Conservation (phyloP, 2,113 vertebrate genomes). For the Coracopsis vasa region DNA sequence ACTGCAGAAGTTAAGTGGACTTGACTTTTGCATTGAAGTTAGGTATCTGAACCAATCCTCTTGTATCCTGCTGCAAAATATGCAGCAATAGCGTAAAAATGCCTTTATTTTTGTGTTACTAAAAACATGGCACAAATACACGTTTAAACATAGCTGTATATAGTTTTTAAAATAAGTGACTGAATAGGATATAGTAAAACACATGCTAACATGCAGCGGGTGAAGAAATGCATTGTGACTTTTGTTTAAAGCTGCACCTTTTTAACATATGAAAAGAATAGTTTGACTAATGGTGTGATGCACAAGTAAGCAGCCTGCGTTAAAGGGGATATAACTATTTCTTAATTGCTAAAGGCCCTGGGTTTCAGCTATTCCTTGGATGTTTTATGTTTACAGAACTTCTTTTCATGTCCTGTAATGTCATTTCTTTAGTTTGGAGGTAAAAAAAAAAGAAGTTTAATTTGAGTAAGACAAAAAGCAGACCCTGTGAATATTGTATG, state of each 20-base stretch:
- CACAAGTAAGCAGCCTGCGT: not conserved
- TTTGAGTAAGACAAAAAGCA: constrained; percentile 58
- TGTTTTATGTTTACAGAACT: constrained; percentile 60
- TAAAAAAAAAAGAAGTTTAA: not conserved
- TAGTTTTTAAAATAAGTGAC: constrained; percentile 60
- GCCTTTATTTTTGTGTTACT: constrained; percentile 62
- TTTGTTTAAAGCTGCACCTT: constrained; percentile 47
- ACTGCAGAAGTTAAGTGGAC: not conserved
- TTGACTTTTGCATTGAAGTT: constrained; percentile 4
- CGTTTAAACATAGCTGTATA: constrained; percentile 70
- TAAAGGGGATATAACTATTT: constrained; percentile 60
- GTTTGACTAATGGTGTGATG: constrained; percentile 7
- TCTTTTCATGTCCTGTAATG: constrained; percentile 23
- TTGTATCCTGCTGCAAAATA: constrained; percentile 23
- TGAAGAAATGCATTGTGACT: constrained; percentile 53
- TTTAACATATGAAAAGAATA: constrained; percentile 13
- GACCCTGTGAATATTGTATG: constrained; percentile 69
- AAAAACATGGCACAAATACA: constrained; percentile 49
- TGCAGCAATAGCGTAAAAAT: constrained; percentile 27
- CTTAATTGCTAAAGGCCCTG: constrained; percentile 22
- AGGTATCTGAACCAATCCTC: not conserved
- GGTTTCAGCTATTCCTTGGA: constrained; percentile 50
- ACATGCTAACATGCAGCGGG: constrained; percentile 37
- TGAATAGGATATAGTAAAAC: constrained; percentile 43
- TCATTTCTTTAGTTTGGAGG: constrained; percentile 40